Evolutionary conservation across 2,888 invertebrate genomes (phyloP), one percentile per base, ranked within the genome.

Genomic region (Phymatocera aterrima): DNA sequence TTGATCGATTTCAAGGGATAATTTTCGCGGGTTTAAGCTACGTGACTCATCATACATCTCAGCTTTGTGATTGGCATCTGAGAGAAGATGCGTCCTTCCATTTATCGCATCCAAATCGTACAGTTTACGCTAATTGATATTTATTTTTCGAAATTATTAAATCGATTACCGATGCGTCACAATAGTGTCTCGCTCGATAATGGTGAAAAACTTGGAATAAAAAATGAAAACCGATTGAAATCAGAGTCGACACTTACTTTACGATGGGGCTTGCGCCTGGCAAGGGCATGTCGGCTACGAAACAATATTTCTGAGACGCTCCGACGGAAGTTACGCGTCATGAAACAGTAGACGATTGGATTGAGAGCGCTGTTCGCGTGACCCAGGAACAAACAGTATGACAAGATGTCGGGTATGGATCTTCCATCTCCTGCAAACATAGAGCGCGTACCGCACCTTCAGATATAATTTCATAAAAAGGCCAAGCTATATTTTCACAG

Each of bases 291-390:
- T n/a, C 81, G 80, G 21, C 82, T 77, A 3, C 83, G 89, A 31
- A 87, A 92, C 1, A 94, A 90, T 77, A 95, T 91, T 83, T 94
- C 93, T 79, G 92, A 91, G 0, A 95, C 93, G 0, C 94, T 95
- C 54, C 93, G 91, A 77, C 95, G 92, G 88, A 96, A 95, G 88
- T 95, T 95, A 70, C 94, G 92, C 78, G 95, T 95, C 92, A 95
- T 94, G 85, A 95, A 92, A 85, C 95, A 95, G 89, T 95, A 96
- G 12, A 96, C 93, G 70, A 95, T 92, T 0, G 96, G 96, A 90
- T 96, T 96, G 85, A 95, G 92, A 4, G 95, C 95, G 1, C 95
- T 95, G 90, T 96, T 96, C 0, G 94, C 93, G 88, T 96, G 95
- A 61, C 95, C 95, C 89, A 96, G 90, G 2, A 95, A 91, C 40